Conservation (phyloP, 2,888 invertebrate species). For the Asteroscopus sphinx region DNA sequence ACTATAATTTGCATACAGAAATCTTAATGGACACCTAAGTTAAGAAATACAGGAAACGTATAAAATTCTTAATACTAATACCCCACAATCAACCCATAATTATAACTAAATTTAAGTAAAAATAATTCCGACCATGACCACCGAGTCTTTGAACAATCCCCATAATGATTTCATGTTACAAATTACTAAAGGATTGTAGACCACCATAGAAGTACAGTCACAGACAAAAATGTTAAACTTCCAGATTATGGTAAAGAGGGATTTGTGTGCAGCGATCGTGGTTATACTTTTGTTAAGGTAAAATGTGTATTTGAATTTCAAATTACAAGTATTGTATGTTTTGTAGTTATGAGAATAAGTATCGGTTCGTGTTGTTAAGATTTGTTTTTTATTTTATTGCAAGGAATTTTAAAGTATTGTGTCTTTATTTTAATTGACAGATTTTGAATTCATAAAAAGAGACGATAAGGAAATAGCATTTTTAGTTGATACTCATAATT, state of each 20-base stretch:
- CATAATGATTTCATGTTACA: slow-evolving; percentile 64
- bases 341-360: slow-evolving; percentile 10
- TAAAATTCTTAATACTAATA: background rate
- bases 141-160: slow-evolving; percentile 29
- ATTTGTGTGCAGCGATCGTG: slow-evolving; percentile 4
- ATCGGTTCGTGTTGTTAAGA: background rate
- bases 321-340: slow-evolving; percentile 27
- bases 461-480: too few species aligned
- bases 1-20: too few species aligned
- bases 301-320: slow-evolving; percentile 48
- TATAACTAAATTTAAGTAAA: background rate
- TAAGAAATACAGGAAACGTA: too few species aligned
- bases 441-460: too few species aligned
- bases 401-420: background rate
- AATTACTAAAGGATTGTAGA: slow-evolving; percentile 64
- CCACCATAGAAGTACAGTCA: slow-evolving; percentile 63
- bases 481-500: too few species aligned
- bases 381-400: background rate
- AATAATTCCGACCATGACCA: slow-evolving; percentile 61
- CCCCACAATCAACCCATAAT: background rate
- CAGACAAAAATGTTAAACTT: slow-evolving; percentile 43
- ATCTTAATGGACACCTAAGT: too few species aligned
- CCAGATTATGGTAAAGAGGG: slow-evolving; percentile 45
- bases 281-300: slow-evolving; percentile 34
- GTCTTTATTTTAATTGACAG: too few species aligned